phyloP scores from a whole-genome alignment of 1,140 invertebrate species.

The Drosophila lowei region DNA sequence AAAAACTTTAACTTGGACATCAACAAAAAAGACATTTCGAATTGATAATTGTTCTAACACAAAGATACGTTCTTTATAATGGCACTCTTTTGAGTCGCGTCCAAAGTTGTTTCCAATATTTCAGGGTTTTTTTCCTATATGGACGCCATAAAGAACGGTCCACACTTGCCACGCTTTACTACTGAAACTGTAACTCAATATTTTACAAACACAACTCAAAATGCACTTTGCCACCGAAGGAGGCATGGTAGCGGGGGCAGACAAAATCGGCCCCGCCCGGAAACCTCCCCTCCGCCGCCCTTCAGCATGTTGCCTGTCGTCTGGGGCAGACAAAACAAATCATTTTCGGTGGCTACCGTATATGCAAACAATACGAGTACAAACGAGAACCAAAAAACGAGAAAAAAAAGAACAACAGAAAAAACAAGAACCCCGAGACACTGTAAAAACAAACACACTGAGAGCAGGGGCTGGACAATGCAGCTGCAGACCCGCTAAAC shows the following conservation, averaged over 20 bases:
- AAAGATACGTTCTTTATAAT: no score
- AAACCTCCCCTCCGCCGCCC: constrained; percentile 1
- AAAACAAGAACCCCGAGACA: constrained; percentile 51
- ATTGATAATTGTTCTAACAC: not conserved
- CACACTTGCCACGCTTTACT: constrained; percentile 24
- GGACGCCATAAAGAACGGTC: not conserved
- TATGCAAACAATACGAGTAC: constrained; percentile 52
- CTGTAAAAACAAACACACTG: constrained; percentile 65
- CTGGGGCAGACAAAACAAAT: constrained; percentile 75
- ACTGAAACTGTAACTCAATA: constrained; percentile 61
- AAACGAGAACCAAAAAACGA: constrained; percentile 31
- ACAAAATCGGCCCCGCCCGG: constrained; percentile 13
- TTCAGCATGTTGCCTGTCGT: constrained; percentile 23
- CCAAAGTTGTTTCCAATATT: not conserved
- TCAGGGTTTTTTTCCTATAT: not conserved
- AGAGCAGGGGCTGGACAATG: constrained; percentile 12
- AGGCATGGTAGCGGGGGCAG: constrained; percentile 4
- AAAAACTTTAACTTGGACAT: not conserved
- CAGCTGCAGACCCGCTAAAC: constrained; percentile 39
- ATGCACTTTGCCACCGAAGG: constrained; percentile 29
- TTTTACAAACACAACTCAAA: constrained; percentile 38
- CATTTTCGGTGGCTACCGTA: constrained; percentile 64
- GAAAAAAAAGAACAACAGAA: constrained; percentile 39
- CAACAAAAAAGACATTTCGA: not conserved
- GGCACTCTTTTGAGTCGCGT: no score